Base-by-base conservation (phyloP, 2,888 invertebrate genomes). In the Cosmia trapezina region DNA sequence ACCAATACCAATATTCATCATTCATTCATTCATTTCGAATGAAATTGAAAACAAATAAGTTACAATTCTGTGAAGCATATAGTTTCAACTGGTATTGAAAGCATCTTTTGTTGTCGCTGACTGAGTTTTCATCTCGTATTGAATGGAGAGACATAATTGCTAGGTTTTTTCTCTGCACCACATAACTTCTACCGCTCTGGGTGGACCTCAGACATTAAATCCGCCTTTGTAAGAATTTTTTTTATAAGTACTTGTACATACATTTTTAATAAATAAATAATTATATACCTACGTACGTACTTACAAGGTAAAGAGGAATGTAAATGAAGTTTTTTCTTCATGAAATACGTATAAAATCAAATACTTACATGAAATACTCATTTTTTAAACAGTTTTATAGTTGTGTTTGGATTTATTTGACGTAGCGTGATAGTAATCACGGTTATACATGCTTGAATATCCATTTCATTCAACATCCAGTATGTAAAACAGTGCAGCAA, bases 41-140 rank as follows among this genome's bases (percentile, higher is more conserved):
- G 12, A 74, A 54, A 81, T 57, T 4, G n/a, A 47, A 47, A 54
- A 63, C 14, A 63, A 63, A 54, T 17, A 53, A 53, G n/a, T 17
- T 6, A 47, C 67, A 45, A 57, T 41, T 41, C 51, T 54, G 3
- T 54, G 28, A 62, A 77, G 47, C 59, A 51, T 45, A 59, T 45
- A 59, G 66, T 80, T 77, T 22, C 12, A 43, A 47, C 45, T 37
- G 53, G 33, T 33, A 67, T 78, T 81, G 43, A 5, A 57, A 61
- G 43, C 19, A 53, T 67, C 59, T 81, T 67, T 78, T 75, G 67
- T 57, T 57, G 22, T 61, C 28, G 17, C 54, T 43, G 47, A 17
- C 51, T 56, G 57, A 63, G 47, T 49, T 77, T 74, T 77, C 62
- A 80, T 66, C n/a, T 74, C 19, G 49, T 45, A 19, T 59, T 80